A percentile compares a stretch with the other conserved stretches of the same genome.
These are phyloP conservation scores for Epiblema foenella DNA, from an alignment of 2,888 invertebrate species.

Conservation along the genomic window DNA sequence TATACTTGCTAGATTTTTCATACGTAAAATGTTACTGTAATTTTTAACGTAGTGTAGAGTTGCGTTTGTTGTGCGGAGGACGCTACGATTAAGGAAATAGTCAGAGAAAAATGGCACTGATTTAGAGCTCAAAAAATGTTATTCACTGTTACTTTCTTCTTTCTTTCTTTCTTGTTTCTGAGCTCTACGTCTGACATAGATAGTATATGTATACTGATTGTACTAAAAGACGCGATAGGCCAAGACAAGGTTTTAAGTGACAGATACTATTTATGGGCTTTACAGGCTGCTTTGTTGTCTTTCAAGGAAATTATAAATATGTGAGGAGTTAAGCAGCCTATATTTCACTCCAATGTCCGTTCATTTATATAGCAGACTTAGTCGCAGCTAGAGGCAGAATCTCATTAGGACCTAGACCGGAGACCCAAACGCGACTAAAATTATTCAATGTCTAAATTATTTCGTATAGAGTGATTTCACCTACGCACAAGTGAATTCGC, in stretches of 20 bases:
- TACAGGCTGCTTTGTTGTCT: not conserved
- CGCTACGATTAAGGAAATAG: constrained; percentile 9
- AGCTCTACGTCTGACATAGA: constrained; percentile 12
- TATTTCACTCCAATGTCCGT: not conserved
- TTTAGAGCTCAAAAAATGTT: not conserved
- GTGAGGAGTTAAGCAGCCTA: not conserved
- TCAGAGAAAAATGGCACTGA: not conserved
- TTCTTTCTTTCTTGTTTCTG: no score
- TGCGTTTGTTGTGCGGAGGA: constrained; percentile 26
- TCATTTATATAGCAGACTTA: not conserved
- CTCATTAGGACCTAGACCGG: constrained; percentile 46
- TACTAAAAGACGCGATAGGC: constrained; percentile 1
- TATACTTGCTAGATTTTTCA: constrained; percentile 68
- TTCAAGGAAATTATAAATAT: not conserved
- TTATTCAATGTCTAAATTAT: constrained; percentile 55
- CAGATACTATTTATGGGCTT: not conserved
- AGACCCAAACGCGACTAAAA: constrained; percentile 51
- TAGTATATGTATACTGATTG: constrained; percentile 11
- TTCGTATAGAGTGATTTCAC: constrained; percentile 57
- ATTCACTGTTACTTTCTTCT: not conserved
- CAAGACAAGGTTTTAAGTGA: not conserved
- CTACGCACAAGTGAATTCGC: constrained; percentile 69
- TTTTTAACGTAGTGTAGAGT: constrained; percentile 60
- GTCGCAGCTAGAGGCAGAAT: constrained; percentile 35
- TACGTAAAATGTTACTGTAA: constrained; percentile 72